phyloP scores from a whole-genome alignment of 2,797 vertebrate species.

The Parotocinclus haroldoi region DNA sequence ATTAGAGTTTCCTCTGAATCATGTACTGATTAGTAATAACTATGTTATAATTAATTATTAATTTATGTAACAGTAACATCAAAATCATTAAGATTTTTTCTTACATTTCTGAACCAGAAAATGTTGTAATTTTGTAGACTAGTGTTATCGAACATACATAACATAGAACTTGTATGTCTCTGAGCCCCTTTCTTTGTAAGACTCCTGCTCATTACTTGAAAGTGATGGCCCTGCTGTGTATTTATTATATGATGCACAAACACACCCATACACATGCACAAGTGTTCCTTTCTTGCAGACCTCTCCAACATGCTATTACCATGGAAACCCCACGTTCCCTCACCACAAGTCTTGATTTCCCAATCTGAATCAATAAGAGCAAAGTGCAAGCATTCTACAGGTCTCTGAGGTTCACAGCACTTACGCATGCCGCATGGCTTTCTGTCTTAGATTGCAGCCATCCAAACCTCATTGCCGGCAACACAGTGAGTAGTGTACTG shows the following conservation, averaged over 20 bases:
- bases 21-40: too few relatives aligned
- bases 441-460: background rate
- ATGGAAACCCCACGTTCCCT: constrained; percentile 73
- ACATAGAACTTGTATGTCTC: background rate
- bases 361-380: constrained; percentile 66
- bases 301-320: constrained; percentile 67
- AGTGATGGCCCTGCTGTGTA: constrained; percentile 29
- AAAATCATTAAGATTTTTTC: too few relatives aligned
- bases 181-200: constrained; percentile 24
- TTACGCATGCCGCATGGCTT: background rate
- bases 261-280: constrained; percentile 19
- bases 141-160: too few relatives aligned
- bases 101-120: too few relatives aligned
- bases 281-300: constrained; percentile 40
- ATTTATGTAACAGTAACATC: too few relatives aligned
- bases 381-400: constrained; percentile 48
- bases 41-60: too few relatives aligned
- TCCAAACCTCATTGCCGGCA: constrained; percentile 5
- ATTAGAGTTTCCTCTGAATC: too few relatives aligned
- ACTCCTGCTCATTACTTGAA: constrained; percentile 28
- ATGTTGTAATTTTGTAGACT: too few relatives aligned
- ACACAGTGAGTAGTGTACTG: constrained; percentile 3
- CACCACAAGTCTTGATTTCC: constrained; percentile 65
- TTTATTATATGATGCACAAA: constrained; percentile 26
- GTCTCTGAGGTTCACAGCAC: constrained; percentile 13